Conservation (phyloP, 1,140 invertebrate species). For the Chlorops oryzae region DNA sequence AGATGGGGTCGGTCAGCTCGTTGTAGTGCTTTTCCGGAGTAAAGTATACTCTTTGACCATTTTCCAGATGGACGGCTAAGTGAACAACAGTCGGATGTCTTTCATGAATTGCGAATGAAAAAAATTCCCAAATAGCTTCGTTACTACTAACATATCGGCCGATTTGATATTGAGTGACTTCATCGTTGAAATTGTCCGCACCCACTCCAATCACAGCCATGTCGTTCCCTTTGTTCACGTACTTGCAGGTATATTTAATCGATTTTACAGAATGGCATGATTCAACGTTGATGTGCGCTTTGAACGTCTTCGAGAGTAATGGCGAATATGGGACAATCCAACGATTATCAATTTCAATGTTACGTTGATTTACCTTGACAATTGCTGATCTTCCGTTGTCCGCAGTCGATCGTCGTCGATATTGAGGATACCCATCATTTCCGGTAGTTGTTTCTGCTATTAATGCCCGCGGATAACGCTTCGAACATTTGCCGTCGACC, state of each 20-base stretch:
- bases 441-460: constrained; percentile 25
- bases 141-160: constrained; percentile 38
- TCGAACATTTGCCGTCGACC: constrained; percentile 14
- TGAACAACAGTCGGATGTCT: constrained; percentile 26
- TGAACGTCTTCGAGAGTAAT: constrained; percentile 18
- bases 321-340: constrained; percentile 37
- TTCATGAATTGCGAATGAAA: constrained; percentile 35
- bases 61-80: constrained; percentile 6
- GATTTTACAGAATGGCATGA: constrained; percentile 36
- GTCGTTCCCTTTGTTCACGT: constrained; percentile 47
- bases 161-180: constrained; percentile 32
- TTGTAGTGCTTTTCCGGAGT: constrained; percentile 26
- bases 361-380: background rate
- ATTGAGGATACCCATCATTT: constrained; percentile 48
- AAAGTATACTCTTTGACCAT: constrained; percentile 44
- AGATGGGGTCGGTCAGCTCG: constrained; percentile 19
- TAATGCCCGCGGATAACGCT: constrained; percentile 23
- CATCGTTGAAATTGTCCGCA: constrained; percentile 16
- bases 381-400: constrained; percentile 25
- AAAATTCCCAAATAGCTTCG: constrained; percentile 41
- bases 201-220: constrained; percentile 12
- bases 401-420: constrained; percentile 36
- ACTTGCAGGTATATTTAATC: constrained; percentile 50
- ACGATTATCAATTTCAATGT: constrained; percentile 23
- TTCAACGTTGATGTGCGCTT: constrained; percentile 36